These are phyloP conservation scores for Automeris io DNA, from an alignment of 2,888 invertebrate genomes.

Conservation along the genomic window DNA sequence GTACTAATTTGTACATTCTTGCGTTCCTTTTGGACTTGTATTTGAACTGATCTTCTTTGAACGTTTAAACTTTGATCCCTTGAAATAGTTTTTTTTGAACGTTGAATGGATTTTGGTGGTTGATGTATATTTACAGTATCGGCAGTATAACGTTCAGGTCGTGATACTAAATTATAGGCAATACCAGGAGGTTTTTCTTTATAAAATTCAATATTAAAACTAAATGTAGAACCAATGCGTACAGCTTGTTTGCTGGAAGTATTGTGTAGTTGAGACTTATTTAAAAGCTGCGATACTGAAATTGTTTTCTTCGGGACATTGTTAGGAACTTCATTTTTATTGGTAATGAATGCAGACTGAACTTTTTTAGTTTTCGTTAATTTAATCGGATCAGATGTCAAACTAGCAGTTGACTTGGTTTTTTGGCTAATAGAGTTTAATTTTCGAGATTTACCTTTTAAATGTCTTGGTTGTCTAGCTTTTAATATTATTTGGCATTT, in stretches of 20 bases:
- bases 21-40: slow-evolving; percentile 8
- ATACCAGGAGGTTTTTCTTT: slow-evolving; percentile 17
- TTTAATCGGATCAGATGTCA: slow-evolving; percentile 15
- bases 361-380: slow-evolving; percentile 23
- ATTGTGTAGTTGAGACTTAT: background rate
- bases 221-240: slow-evolving; percentile 27
- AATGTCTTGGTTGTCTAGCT: slow-evolving; percentile 14
- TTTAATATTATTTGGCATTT: slow-evolving; percentile 27
- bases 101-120: background rate
- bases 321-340: slow-evolving; percentile 8
- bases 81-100: background rate
- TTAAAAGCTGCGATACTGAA: background rate
- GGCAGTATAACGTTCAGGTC: background rate
- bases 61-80: background rate
- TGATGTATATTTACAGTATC: background rate
- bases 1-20: slow-evolving; percentile 10
- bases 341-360: slow-evolving; percentile 19
- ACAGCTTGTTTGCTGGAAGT: slow-evolving; percentile 15
- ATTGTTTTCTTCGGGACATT: background rate
- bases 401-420: slow-evolving; percentile 28
- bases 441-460: slow-evolving; percentile 12
- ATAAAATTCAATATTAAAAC: slow-evolving; percentile 33
- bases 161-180: background rate
- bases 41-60: background rate
- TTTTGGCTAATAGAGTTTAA: slow-evolving; percentile 17